Conservation (phyloP, 2,888 invertebrate genomes). For the Chloromyia formosa region DNA sequence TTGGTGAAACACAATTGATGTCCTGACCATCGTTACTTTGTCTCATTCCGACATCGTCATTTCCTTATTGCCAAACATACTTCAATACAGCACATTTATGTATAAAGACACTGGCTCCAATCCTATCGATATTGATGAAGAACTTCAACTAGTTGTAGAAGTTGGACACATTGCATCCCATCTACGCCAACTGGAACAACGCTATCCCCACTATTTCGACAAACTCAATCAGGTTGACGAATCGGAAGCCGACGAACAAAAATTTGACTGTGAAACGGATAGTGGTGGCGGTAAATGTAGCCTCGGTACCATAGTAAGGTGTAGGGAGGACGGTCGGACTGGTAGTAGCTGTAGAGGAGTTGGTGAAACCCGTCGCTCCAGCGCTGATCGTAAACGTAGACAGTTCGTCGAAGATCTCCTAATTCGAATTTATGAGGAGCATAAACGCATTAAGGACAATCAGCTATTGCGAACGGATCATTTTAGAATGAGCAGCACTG, state of each 20-base stretch:
- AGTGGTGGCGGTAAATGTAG: slow-evolving; percentile 28
- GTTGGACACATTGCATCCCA: slow-evolving; percentile 63
- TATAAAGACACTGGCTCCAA: slow-evolving; percentile 53
- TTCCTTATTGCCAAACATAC: not conserved
- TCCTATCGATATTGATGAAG: slow-evolving; percentile 53
- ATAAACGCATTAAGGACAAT: slow-evolving; percentile 54
- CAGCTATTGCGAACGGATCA: slow-evolving; percentile 18
- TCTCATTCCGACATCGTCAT: not conserved
- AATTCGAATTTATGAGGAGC: slow-evolving; percentile 63
- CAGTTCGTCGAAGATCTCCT: slow-evolving; percentile 60
- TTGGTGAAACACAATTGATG: not conserved
- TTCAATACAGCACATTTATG: slow-evolving; percentile 49
- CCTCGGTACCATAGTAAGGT: slow-evolving; percentile 28
- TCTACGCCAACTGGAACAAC: slow-evolving; percentile 59
- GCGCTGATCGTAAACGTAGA: slow-evolving; percentile 48
- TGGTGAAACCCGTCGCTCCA: not conserved
- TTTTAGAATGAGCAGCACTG: slow-evolving; percentile 46
- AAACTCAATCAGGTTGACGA: not conserved
- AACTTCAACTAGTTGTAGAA: slow-evolving; percentile 61
- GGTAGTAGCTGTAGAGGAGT: not conserved
- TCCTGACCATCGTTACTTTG: not conserved
- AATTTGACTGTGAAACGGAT: not conserved
- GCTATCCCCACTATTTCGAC: slow-evolving; percentile 57
- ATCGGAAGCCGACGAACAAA: not conserved
- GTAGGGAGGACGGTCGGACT: not conserved